Conservation (phyloP, 2,113 vertebrate genomes). For the Theristicus caerulescens region DNA sequence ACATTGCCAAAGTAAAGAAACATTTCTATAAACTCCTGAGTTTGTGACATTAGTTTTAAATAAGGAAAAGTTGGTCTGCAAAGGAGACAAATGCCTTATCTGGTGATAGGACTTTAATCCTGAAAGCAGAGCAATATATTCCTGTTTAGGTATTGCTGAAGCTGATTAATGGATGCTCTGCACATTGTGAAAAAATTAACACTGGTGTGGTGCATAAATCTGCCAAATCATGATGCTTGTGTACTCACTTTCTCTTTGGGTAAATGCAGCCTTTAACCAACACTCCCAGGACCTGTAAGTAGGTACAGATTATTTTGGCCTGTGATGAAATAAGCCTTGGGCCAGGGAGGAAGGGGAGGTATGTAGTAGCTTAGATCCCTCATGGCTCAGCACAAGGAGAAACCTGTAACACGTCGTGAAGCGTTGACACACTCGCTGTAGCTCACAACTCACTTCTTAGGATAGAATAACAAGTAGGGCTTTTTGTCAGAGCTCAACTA, state of each 20-base stretch:
- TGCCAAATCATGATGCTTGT: rapidly evolving
- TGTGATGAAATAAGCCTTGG: neutral
- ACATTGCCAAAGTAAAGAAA: neutral
- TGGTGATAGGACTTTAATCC: neutral
- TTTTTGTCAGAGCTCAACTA: neutral
- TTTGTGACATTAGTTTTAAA: neutral
- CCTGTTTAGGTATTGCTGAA: neutral
- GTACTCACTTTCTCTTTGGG: neutral
- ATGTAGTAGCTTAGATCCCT: neutral
- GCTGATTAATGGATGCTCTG: neutral
- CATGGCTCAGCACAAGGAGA: neutral
- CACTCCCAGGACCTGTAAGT: neutral
- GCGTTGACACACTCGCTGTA: neutral
- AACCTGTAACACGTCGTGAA: neutral
- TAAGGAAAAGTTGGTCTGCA: neutral
- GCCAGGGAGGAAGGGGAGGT: neutral
- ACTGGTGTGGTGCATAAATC: neutral
- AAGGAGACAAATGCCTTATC: neutral
- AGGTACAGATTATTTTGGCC: neutral
- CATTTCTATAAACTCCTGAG: neutral
- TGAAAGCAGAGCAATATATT: neutral
- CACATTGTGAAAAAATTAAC: neutral
- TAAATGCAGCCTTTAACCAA: neutral
- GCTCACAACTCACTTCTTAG: neutral
- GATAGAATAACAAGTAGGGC: neutral